Evolutionary conservation across 2,797 vertebrate species (phyloP).

Genomic region (Picus viridis): DNA sequence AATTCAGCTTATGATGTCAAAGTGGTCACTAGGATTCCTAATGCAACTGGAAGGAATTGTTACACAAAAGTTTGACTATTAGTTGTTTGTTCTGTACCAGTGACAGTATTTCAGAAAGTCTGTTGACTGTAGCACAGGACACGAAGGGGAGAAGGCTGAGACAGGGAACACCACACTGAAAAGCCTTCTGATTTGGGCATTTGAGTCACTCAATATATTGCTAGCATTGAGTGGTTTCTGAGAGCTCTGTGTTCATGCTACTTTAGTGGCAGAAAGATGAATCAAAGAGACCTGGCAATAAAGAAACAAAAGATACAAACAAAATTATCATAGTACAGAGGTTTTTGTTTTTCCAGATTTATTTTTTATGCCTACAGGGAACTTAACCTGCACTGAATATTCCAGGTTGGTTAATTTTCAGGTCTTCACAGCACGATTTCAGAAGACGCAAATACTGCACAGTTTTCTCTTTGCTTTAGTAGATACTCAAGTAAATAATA

Average conservation of each 20-base stretch:
- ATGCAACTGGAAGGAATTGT: background rate
- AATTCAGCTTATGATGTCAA: background rate
- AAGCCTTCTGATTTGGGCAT: background rate
- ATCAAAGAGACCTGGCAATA: background rate
- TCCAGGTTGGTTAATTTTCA: background rate
- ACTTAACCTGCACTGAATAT: background rate
- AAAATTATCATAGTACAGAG: background rate
- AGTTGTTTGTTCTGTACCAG: background rate
- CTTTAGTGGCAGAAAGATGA: background rate
- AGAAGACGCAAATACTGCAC: background rate
- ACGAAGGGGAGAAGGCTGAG: background rate
- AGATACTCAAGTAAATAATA: background rate
- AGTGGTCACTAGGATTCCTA: background rate
- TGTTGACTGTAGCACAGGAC: background rate
- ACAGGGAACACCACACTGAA: background rate
- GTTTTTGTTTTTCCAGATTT: background rate
- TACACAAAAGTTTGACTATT: background rate
- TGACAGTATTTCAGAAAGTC: background rate
- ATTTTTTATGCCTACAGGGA: background rate
- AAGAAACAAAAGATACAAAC: background rate
- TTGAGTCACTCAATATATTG: background rate
- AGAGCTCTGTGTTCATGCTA: background rate
- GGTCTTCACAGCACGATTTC: background rate
- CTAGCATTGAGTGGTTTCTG: background rate
- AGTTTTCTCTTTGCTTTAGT: background rate